Conservation (phyloP, 2,888 invertebrate genomes). For the Drosophila helvetica region DNA sequence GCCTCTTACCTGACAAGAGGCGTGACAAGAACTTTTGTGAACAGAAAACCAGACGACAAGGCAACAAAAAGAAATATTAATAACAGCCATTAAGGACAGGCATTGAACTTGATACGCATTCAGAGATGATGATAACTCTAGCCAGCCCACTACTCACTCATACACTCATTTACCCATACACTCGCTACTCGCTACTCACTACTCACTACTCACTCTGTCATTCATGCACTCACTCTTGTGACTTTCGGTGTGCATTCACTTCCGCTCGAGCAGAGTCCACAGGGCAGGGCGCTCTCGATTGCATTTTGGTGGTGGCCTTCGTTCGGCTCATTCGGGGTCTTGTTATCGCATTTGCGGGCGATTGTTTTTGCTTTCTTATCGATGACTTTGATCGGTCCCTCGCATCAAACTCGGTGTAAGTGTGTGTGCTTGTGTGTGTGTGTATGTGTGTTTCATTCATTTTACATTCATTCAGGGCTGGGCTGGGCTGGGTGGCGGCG, state of each 20-base stretch:
- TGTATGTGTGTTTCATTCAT: conserved; percentile 1
- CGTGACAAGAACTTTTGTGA: conserved; percentile 3
- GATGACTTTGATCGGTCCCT: conserved; percentile 3
- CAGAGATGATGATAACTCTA: conserved; percentile 15
- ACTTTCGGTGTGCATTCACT: conserved; percentile 52
- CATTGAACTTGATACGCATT: conserved; percentile 63
- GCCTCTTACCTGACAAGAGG: neutral
- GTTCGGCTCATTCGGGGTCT: neutral
- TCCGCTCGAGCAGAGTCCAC: conserved; percentile 43
- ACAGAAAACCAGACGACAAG: neutral
- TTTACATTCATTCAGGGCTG: conserved; percentile 32
- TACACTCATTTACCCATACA: neutral
- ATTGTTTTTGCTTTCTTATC: conserved; percentile 20
- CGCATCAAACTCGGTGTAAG: conserved; percentile 17
- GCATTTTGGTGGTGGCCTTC: conserved; percentile 8
- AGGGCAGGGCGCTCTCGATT: neutral
- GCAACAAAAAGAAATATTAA: conserved; percentile 19
- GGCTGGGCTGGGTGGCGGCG: neutral
- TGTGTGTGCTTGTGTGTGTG: conserved; percentile 15
- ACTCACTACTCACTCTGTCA: conserved; percentile 16
- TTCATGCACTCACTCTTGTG: neutral
- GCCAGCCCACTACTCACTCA: neutral
- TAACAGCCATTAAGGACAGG: conserved; percentile 38
- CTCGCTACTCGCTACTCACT: conserved; percentile 16
- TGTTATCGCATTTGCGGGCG: conserved; percentile 11